Evolutionary conservation across 2,888 invertebrate species (phyloP).

Genomic region (Stenichneumon culpator): DNA sequence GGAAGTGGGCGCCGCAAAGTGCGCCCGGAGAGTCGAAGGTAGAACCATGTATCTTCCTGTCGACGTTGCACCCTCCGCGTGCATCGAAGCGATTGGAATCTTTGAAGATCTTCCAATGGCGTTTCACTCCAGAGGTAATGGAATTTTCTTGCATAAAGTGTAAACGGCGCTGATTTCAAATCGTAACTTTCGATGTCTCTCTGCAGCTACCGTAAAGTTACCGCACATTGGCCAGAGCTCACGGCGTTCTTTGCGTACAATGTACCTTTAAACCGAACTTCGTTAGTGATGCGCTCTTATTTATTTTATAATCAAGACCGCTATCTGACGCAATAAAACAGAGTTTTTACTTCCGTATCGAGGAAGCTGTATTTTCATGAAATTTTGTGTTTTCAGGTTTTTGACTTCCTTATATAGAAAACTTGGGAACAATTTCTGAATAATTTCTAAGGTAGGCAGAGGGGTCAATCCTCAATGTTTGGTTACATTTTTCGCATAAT

Average conservation of each 20-base stretch:
- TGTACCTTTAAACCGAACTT: neutral
- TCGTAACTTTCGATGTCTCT: neutral
- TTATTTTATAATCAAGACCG: neutral
- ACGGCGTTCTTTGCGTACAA: neutral
- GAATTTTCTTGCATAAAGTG: neutral
- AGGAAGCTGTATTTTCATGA: no score
- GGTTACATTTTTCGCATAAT: no score
- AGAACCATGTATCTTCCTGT: conserved; percentile 24
- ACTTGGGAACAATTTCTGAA: no score
- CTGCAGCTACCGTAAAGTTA: neutral
- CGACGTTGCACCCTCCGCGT: conserved; percentile 29
- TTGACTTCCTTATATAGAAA: no score
- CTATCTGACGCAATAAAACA: neutral
- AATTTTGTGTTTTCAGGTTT: no score
- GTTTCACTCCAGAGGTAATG: neutral
- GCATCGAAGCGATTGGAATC: conserved; percentile 57
- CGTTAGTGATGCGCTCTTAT: neutral
- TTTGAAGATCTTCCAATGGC: conserved; percentile 46
- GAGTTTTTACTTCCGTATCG: no score
- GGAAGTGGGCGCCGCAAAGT: conserved; percentile 13
- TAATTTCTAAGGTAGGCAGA: no score
- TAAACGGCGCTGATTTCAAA: neutral
- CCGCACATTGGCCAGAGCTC: neutral
- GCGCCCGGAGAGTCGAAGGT: neutral
- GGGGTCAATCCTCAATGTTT: no score